Conservation (phyloP, 1,140 invertebrate species). For the Charaxes varanes region DNA sequence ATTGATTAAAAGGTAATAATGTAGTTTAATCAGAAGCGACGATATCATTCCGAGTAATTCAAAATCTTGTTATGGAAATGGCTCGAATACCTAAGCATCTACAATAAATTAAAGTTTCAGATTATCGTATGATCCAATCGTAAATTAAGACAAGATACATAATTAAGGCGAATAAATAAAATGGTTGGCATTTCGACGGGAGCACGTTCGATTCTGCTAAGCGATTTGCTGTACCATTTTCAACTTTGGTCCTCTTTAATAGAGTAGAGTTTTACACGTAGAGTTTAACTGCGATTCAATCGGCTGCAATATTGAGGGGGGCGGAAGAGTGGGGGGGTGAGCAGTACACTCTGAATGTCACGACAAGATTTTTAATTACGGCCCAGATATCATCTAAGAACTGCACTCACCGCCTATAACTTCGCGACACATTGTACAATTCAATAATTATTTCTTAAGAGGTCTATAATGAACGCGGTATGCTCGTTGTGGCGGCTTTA, state of each 20-base stretch:
- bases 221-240: constrained; percentile 57
- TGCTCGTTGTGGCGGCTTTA: constrained; percentile 43
- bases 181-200: constrained; percentile 72
- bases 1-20: too few relatives aligned
- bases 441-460: constrained; percentile 58
- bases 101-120: constrained; percentile 70
- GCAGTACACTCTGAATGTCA: constrained; percentile 67
- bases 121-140: constrained; percentile 74
- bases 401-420: constrained; percentile 51
- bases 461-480: constrained; percentile 23
- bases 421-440: constrained; percentile 60
- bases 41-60: constrained; percentile 57
- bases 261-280: constrained; percentile 71
- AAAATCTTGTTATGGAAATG: constrained; percentile 71
- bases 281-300: constrained; percentile 72
- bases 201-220: constrained; percentile 65
- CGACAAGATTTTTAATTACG: constrained; percentile 74
- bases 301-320: constrained; percentile 69
- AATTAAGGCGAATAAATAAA: constrained; percentile 74
- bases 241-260: constrained; percentile 65
- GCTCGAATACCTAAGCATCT: constrained; percentile 65
- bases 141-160: constrained; percentile 75
- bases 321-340: constrained; percentile 64
- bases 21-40: too few relatives aligned
- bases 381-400: constrained; percentile 69